Evolutionary conservation across 2,113 vertebrate genomes (phyloP), one percentile per base, ranked within the genome.

Genomic region (Hiodon alosoides): DNA sequence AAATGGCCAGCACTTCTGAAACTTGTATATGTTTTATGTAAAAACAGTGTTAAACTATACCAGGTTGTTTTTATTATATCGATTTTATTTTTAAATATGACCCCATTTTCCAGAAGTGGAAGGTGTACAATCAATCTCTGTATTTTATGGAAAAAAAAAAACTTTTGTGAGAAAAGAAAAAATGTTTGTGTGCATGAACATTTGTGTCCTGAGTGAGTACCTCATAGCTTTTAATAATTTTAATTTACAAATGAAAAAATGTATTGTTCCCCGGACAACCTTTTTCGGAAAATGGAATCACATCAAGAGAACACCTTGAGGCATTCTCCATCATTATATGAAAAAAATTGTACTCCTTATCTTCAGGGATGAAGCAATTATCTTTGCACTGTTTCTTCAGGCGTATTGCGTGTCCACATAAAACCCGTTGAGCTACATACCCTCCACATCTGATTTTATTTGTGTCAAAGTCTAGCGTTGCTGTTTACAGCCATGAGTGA

Each of bases 311-410:
- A 66, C 9, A 48, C 31, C 64, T 47, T 47, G 64, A 48, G 31
- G 64, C 46, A 13, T 48, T 11, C 48, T 47, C 48, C 46, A 47
- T 11, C 13, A 47, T 66, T 47, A 13, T 66, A 66, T 47, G 17
- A 48, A 66, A 31, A 66, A 66, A 7, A 17, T 66, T 66, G 46
- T 47, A 57, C 46, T 48, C 64, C 64, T 66, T 66, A 66, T 66
- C 64, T 66, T 66, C 64, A 48, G 64, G 64, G 46, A 47, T 47
- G 48, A 47, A 66, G 64, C 64, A 66, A 48, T 16, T 66, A 3
- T 47, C 8, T 47, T 66, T 17, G 64, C 7, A 47, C 48, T 66
- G 46, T 10, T 10, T 66, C 64, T 66, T 66, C 64, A 66, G 64
- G 64, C 31, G 31, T 31, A 31, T 2, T 2, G 31, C 31, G 31